Percentiles rank a stretch among this genome's conserved stretches.
These are phyloP conservation scores for Lagocephalus sceleratus DNA, from an alignment of 2,797 vertebrate genomes.

Conservation along the genomic window DNA sequence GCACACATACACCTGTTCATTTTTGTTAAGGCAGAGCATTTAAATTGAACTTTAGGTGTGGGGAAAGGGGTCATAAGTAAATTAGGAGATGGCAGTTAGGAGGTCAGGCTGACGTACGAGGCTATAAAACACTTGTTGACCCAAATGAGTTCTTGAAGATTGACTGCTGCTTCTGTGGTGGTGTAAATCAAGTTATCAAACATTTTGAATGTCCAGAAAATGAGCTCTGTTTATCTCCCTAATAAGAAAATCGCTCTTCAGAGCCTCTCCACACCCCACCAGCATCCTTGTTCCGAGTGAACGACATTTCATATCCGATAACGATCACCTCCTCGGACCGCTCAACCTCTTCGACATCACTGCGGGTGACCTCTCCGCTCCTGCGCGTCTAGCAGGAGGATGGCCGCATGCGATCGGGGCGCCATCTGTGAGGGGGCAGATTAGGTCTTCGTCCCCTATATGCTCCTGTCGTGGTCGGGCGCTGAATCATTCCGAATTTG, in stretches of 20 bases:
- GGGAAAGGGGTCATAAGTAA: too few species aligned
- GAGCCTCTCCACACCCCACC: conserved; percentile 14
- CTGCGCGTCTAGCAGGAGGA: conserved; percentile 55
- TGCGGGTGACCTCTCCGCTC: conserved; percentile 45
- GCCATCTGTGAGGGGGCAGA: conserved; percentile 69
- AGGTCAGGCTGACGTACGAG: not conserved
- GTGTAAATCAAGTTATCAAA: conserved; percentile 15
- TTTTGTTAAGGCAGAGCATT: too few species aligned
- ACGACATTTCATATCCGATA: conserved; percentile 64
- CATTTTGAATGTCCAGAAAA: not conserved
- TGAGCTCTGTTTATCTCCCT: conserved; percentile 8
- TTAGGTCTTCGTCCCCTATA: conserved; percentile 58
- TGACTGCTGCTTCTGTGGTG: conserved; percentile 8
- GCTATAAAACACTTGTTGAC: conserved; percentile 9
- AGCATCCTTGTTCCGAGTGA: conserved; percentile 44
- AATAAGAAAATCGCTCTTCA: conserved; percentile 27
- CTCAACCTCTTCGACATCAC: conserved; percentile 48
- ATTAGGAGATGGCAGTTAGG: not conserved
- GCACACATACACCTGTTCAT: too few species aligned
- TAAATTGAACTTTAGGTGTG: too few species aligned
- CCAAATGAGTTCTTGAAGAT: conserved; percentile 11
- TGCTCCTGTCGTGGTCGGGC: conserved; percentile 40
- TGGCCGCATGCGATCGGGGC: conserved; percentile 48
- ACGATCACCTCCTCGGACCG: conserved; percentile 59
- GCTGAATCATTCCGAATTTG: conserved; percentile 26